These are phyloP conservation scores for Hyppa rectilinea DNA, from an alignment of 2,888 invertebrate genomes.

Conservation along the genomic window DNA sequence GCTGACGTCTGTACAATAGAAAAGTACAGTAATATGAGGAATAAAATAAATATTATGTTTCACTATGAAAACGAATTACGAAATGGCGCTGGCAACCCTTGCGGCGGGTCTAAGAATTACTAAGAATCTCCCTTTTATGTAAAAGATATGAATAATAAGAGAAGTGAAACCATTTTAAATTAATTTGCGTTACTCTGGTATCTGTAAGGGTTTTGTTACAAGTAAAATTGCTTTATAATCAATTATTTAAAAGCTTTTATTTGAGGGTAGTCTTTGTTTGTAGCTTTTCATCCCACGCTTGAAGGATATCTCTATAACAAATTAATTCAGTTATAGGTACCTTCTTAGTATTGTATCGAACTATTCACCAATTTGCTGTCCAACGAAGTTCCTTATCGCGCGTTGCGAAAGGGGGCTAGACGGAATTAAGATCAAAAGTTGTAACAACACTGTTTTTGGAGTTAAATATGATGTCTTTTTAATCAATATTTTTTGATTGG, in stretches of 20 bases:
- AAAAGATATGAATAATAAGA: constrained; percentile 14
- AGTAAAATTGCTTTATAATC: constrained; percentile 2
- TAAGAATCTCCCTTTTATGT: constrained; percentile 8
- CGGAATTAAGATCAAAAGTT: too few species aligned
- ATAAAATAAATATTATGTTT: neutral
- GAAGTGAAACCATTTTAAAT: constrained; percentile 27
- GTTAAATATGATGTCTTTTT: too few species aligned
- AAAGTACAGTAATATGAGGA: neutral
- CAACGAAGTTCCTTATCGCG: too few species aligned
- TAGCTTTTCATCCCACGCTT: neutral
- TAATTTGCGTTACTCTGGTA: neutral
- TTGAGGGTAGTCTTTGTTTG: neutral
- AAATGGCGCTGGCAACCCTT: constrained; percentile 3
- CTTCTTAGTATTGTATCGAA: too few species aligned
- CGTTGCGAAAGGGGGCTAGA: too few species aligned
- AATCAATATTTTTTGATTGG: too few species aligned
- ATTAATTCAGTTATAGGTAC: too few species aligned
- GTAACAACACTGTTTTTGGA: too few species aligned
- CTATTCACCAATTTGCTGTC: neutral
- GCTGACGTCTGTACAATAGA: too few species aligned
- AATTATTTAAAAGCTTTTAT: constrained; percentile 8
- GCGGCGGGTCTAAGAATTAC: constrained; percentile 2
- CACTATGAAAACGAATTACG: constrained; percentile 5
- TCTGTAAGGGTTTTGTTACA: neutral
- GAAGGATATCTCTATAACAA: too few species aligned